phyloP scores from a whole-genome alignment of 2,113 vertebrate genomes.

The Hassar affinis region DNA sequence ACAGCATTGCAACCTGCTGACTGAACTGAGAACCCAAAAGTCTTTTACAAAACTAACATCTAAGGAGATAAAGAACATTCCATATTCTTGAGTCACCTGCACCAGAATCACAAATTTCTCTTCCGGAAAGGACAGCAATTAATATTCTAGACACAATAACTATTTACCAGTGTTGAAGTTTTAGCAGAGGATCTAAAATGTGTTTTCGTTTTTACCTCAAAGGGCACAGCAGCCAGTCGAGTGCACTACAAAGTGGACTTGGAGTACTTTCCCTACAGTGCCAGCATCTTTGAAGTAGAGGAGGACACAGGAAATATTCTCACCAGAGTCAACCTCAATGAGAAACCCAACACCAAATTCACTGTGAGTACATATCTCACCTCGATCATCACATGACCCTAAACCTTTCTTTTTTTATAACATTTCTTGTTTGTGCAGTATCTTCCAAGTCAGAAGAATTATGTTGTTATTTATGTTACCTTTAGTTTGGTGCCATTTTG shows the following conservation, averaged over 20 bases:
- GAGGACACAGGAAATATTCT: slow-evolving; percentile 83
- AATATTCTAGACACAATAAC: neutral
- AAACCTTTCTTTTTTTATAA: neutral
- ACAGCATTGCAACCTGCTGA: neutral
- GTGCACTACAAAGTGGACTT: slow-evolving; percentile 86
- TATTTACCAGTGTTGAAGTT: neutral
- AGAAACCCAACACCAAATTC: slow-evolving; percentile 90
- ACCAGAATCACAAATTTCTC: neutral
- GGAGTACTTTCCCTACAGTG: slow-evolving; percentile 82
- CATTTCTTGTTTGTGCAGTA: neutral
- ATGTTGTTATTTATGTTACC: neutral
- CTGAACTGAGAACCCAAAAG: neutral
- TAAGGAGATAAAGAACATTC: neutral
- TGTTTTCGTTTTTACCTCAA: slow-evolving; percentile 7
- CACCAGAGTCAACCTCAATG: slow-evolving; percentile 93
- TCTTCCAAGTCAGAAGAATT: neutral
- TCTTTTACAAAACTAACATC: neutral
- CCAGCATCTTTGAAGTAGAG: slow-evolving; percentile 90
- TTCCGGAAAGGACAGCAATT: neutral
- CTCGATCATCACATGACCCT: neutral
- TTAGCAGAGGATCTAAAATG: too few relatives aligned
- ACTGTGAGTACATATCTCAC: slow-evolving; percentile 73
- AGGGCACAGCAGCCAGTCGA: slow-evolving; percentile 86
- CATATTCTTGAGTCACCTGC: neutral
- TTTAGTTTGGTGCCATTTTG: neutral